phyloP scores from a whole-genome alignment of 2,797 vertebrate genomes.

The Botia kubotai region DNA sequence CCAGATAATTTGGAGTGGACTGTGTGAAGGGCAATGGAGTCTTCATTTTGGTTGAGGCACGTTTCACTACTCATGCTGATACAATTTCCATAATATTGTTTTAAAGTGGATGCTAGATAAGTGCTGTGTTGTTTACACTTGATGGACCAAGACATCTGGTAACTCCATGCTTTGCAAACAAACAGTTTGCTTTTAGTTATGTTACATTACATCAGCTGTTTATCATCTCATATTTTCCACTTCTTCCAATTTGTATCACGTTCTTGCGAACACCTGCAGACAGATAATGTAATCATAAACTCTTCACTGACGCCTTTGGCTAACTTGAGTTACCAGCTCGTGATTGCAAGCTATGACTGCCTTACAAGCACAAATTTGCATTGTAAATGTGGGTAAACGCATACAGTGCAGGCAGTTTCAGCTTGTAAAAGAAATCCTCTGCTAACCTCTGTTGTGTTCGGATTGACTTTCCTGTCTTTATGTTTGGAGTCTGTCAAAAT shows the following conservation, averaged over 20 bases:
- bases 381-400: too few relatives aligned
- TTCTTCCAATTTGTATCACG: conserved; percentile 4
- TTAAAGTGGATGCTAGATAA: background rate
- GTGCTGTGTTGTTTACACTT: conserved; percentile 10
- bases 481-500: background rate
- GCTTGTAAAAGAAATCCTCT: too few relatives aligned
- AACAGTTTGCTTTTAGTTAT: conserved; percentile 41
- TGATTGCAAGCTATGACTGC: background rate
- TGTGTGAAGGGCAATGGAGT: background rate
- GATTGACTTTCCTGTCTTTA: background rate
- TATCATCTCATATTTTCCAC: conserved; percentile 31
- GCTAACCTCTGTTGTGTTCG: background rate
- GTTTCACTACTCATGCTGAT: background rate
- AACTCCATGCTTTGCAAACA: conserved; percentile 38
- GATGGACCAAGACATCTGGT: conserved; percentile 44
- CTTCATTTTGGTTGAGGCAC: background rate
- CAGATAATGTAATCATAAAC: conserved; percentile 18
- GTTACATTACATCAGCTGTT: conserved; percentile 47
- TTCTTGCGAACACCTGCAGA: conserved; percentile 17
- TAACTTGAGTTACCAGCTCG: background rate
- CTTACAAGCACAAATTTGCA: background rate
- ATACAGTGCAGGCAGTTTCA: too few relatives aligned
- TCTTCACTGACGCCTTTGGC: background rate
- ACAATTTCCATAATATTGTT: background rate
- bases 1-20: background rate